Conservation (phyloP, 2,888 invertebrate species). For the Phortica magna region DNA sequence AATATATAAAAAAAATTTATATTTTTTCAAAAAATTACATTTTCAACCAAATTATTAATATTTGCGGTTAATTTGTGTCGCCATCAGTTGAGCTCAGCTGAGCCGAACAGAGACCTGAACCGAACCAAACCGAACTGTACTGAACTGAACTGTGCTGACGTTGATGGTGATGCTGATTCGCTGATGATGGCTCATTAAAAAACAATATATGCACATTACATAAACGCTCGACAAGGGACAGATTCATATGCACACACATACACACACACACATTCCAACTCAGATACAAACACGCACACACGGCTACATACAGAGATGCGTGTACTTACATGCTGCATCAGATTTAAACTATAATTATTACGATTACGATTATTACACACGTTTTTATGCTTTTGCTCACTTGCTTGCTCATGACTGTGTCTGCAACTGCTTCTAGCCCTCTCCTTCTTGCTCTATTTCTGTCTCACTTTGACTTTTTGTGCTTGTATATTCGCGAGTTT, state of each 20-base stretch:
- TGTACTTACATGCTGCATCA: background rate
- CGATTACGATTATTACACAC: conserved; percentile 29
- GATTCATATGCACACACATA: background rate
- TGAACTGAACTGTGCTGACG: background rate
- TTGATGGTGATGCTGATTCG: conserved; percentile 45
- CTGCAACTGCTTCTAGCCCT: no score
- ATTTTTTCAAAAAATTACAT: conserved; percentile 10
- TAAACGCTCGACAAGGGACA: conserved; percentile 35
- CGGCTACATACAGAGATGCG: background rate
- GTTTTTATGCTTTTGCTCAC: background rate
- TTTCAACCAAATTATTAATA: conserved; percentile 36
- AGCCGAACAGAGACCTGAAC: background rate
- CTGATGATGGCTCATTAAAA: conserved; percentile 69
- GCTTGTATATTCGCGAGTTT: background rate
- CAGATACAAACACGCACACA: conserved; percentile 4
- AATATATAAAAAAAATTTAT: background rate
- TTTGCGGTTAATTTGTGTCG: conserved; percentile 40
- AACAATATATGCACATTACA: conserved; percentile 70
- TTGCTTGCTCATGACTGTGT: no score
- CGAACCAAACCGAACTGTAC: background rate
- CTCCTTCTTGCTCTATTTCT: background rate
- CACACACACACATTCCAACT: background rate
- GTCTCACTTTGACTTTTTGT: background rate
- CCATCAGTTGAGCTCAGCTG: conserved; percentile 40
- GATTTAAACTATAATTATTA: conserved; percentile 33